Conservation (phyloP, 1,140 invertebrate species). For the Macrobrachium nipponense region DNA sequence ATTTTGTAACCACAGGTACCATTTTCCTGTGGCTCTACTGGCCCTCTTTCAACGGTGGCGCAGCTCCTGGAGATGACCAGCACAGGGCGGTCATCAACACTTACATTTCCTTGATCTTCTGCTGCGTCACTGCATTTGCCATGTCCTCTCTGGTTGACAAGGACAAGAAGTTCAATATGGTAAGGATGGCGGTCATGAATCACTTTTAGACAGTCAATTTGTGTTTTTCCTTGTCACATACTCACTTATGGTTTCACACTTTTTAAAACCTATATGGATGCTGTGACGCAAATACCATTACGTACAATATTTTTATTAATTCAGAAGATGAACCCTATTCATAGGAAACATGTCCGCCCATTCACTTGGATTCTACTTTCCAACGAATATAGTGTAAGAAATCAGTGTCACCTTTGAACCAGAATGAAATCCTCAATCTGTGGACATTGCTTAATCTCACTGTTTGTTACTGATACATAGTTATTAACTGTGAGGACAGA, state of each 20-base stretch:
- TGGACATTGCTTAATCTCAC: too few species aligned
- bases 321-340: too few species aligned
- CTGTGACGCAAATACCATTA: too few species aligned
- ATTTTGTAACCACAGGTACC: constrained; percentile 76
- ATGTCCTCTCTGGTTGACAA: constrained; percentile 83
- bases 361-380: too few species aligned
- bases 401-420: too few species aligned
- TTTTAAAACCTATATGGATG: too few species aligned
- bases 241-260: background rate
- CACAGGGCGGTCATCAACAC: constrained; percentile 93
- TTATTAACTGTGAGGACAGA: too few species aligned
- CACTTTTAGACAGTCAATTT: background rate
- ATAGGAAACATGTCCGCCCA: too few species aligned
- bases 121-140: constrained; percentile 85
- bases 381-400: too few species aligned
- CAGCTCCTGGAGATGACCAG: constrained; percentile 78
- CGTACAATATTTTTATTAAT: too few species aligned
- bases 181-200: constrained; percentile 55
- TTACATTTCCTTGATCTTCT: constrained; percentile 86
- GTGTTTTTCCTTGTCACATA: background rate
- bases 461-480: too few species aligned
- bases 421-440: too few species aligned
- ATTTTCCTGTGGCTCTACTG: constrained; percentile 96
- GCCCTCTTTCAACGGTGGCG: constrained; percentile 94
- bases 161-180: constrained; percentile 88